These are phyloP conservation scores for Sebastiscus albofasciatus DNA, from an alignment of 2,797 vertebrate species.

Conservation along the genomic window DNA sequence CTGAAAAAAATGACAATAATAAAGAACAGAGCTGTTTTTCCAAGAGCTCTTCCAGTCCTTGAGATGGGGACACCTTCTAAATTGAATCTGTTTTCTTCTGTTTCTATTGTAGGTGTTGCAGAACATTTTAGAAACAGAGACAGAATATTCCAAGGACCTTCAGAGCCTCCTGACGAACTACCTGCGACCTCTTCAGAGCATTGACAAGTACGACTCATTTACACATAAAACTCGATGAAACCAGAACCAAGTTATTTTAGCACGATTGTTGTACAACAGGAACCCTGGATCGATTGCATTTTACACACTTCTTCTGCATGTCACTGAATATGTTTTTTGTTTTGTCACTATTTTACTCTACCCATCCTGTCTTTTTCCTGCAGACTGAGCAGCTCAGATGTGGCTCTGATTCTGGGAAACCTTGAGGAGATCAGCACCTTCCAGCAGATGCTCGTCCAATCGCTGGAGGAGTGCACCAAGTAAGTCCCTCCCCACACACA, in stretches of 20 bases:
- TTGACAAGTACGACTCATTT: conserved; percentile 87
- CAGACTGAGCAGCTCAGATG: conserved; percentile 89
- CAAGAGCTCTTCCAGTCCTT: not conserved
- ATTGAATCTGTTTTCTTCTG: not conserved
- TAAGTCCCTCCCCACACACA: conserved; percentile 75
- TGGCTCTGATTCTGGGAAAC: conserved; percentile 93
- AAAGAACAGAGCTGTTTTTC: not conserved
- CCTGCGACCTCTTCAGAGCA: conserved; percentile 91
- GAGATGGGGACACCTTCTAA: not conserved
- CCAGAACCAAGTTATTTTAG: not conserved
- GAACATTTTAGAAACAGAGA: conserved; percentile 98
- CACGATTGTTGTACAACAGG: not conserved
- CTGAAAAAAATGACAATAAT: not conserved
- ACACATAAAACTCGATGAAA: not conserved
- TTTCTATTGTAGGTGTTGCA: conserved; percentile 89
- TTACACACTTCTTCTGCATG: not conserved
- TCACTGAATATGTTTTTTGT: not conserved
- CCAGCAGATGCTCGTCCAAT: conserved; percentile 97
- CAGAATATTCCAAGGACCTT: conserved; percentile 96
- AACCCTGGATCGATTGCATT: not conserved
- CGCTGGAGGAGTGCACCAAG: conserved; percentile 98
- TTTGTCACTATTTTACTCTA: not conserved
- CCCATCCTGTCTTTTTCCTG: not conserved
- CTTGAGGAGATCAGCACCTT: conserved; percentile 97
- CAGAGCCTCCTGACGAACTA: conserved; percentile 94